Percentiles rank a stretch among this genome's conserved stretches.
These are phyloP conservation scores for Limosa lapponica DNA, from an alignment of 2,797 vertebrate genomes.

Conservation along the genomic window DNA sequence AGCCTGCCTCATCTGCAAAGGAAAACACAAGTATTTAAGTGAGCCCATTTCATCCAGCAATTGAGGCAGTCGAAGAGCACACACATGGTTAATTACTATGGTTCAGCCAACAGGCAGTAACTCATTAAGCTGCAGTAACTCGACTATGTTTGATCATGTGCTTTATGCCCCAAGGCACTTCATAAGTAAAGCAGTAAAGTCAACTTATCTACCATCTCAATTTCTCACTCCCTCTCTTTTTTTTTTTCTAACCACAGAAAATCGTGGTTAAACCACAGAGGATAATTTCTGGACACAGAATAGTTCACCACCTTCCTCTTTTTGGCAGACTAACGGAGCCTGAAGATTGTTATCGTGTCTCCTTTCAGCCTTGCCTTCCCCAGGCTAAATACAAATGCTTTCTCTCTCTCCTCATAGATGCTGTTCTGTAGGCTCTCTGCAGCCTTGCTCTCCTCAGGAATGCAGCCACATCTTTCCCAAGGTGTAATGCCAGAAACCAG, in stretches of 20 bases:
- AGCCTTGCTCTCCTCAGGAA: background rate
- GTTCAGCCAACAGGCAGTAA: slow-evolving; percentile 69
- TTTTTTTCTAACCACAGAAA: slow-evolving; percentile 55
- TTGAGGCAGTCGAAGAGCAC: slow-evolving; percentile 12
- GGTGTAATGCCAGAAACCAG: background rate
- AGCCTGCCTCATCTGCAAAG: background rate
- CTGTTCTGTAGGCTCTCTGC: background rate
- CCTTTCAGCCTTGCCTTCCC: background rate
- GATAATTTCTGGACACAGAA: slow-evolving; percentile 58
- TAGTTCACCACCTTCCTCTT: slow-evolving; percentile 61
- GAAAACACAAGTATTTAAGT: background rate
- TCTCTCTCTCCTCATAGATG: background rate
- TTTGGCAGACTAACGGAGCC: background rate
- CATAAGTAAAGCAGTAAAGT: slow-evolving; percentile 55
- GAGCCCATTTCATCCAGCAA: background rate
- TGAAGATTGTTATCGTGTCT: background rate
- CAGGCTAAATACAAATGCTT: background rate
- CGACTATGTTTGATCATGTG: slow-evolving; percentile 59
- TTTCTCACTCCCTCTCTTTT: slow-evolving; percentile 15
- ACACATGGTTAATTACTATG: slow-evolving; percentile 57
- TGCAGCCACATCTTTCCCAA: accelerated
- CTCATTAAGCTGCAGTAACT: slow-evolving; percentile 66
- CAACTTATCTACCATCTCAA: slow-evolving; percentile 64
- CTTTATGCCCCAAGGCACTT: slow-evolving; percentile 53
- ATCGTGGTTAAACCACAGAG: slow-evolving; percentile 43